These are phyloP conservation scores for Mesoligia furuncula DNA, from an alignment of 2,888 invertebrate species.

Conservation along the genomic window DNA sequence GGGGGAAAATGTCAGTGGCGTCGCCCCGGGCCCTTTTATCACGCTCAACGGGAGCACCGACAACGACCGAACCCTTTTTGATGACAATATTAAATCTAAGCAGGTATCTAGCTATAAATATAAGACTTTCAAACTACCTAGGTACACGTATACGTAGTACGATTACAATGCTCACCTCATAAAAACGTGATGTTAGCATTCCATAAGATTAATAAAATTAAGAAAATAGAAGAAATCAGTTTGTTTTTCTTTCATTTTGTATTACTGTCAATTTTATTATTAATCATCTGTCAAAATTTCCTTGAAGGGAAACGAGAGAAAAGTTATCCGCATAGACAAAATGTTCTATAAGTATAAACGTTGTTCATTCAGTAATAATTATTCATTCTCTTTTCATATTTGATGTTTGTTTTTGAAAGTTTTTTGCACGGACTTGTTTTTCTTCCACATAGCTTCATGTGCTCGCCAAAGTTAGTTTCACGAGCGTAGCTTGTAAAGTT, in stretches of 20 bases:
- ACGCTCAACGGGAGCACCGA: slow-evolving; percentile 24
- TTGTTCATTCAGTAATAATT: slow-evolving; percentile 34
- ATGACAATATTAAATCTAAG: slow-evolving; percentile 8
- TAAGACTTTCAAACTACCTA: neutral
- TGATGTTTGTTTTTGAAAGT: neutral
- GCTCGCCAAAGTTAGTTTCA: slow-evolving; percentile 32
- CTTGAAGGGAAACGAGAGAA: neutral
- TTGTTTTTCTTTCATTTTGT: slow-evolving; percentile 34
- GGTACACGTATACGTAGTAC: neutral
- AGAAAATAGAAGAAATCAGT: slow-evolving; percentile 11
- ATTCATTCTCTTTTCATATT: neutral
- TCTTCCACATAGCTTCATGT: neutral
- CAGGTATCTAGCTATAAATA: slow-evolving; percentile 12
- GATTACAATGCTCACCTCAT: slow-evolving; percentile 45
- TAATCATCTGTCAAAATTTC: slow-evolving; percentile 22
- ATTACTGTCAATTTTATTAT: slow-evolving; percentile 6
- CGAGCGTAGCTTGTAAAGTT: slow-evolving; percentile 54
- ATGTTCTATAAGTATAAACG: slow-evolving; percentile 16
- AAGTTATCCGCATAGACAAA: slow-evolving; percentile 50
- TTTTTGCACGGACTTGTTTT: slow-evolving; percentile 27
- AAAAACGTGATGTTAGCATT: slow-evolving; percentile 40
- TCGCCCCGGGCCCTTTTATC: slow-evolving; percentile 31
- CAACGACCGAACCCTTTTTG: slow-evolving; percentile 25
- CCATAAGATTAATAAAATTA: slow-evolving; percentile 13
- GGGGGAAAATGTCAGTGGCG: slow-evolving; percentile 46